Evolutionary conservation across 1,140 invertebrate species (phyloP).

Genomic region (Drosophila jambulina): DNA sequence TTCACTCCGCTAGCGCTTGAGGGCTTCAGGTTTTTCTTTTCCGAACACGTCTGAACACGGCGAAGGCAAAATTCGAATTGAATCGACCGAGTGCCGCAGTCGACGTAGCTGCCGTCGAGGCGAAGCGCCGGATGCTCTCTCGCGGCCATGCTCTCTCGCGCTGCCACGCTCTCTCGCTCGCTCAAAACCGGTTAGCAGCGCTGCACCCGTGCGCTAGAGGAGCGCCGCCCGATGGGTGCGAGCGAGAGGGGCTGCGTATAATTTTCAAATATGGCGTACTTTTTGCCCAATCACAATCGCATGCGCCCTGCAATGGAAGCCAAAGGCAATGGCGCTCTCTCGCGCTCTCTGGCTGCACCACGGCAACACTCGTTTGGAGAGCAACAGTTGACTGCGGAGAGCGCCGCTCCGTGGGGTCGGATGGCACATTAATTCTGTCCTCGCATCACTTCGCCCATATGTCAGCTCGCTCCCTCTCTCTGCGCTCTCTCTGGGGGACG

Average conservation of each 20-base stretch:
- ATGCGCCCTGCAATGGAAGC: constrained; percentile 78
- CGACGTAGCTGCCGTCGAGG: constrained; percentile 51
- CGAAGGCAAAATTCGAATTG: constrained; percentile 84
- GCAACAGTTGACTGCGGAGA: constrained; percentile 71
- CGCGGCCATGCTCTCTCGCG: constrained; percentile 8
- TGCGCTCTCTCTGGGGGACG: constrained; percentile 19
- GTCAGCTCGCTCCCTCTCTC: constrained; percentile 57
- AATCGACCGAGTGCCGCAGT: constrained; percentile 39
- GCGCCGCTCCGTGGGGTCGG: constrained; percentile 36
- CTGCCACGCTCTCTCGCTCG: constrained; percentile 15
- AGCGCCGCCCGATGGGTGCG: constrained; percentile 44
- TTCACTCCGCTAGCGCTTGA: constrained; percentile 35
- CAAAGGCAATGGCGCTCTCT: constrained; percentile 46
- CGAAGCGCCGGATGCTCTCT: constrained; percentile 43
- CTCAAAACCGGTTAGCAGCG: constrained; percentile 62
- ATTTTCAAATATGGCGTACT: constrained; percentile 85
- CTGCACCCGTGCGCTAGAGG: constrained; percentile 40
- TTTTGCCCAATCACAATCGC: constrained; percentile 84
- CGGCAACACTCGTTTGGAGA: constrained; percentile 74
- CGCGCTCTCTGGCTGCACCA: constrained; percentile 50
- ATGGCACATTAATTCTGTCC: constrained; percentile 75
- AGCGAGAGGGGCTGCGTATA: constrained; percentile 57
- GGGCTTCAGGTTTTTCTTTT: constrained; percentile 65
- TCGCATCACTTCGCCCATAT: constrained; percentile 80
- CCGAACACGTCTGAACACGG: constrained; percentile 82